Base-by-base conservation (phyloP, 2,113 vertebrate species). In the Syngnathus typhle region DNA sequence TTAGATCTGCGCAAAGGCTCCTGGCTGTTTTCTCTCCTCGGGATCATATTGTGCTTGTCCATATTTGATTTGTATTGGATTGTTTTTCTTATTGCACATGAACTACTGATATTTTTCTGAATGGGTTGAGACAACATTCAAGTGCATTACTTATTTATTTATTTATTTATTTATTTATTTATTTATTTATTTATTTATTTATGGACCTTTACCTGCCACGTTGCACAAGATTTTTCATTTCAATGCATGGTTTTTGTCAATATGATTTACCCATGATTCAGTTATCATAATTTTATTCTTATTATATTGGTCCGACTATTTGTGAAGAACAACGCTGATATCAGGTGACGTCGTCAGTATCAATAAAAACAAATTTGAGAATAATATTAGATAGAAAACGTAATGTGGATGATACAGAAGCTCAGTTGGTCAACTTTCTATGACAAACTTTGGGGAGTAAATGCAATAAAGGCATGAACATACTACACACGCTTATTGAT, bases 1-100 rank as follows among this genome's bases (percentile, higher is more conserved):
- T 73, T 11, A 65, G 43, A 74, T 68, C 44, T 41, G 39, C 58
- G 64, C 74, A 72, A 43, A 60, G 56, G 41, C 67, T 51, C 37
- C 6, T 6, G 55, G 61, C 43, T 58, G 46, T 39, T 64, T 74
- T 54, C 12, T 64, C 59, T 41, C 52, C 51, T 70, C 66, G 68
- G 76, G 58, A 60, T 70, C 37, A 64, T 69, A 38, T 60, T 46
- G 37, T 60, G 16, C 16, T 18, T 52, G 51, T 16, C 15, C 13
- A 23, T 9, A 21, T 43, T 43, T 43, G 6, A 41, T 41, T 41
- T 11, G 41, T 9, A 21, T 9, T 21, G 4, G 21, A 23, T 54
- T 54, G 23, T 54, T 54, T 54, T 3, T 1, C 2, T 21, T 8
- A 54, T 23, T 54, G 1, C 8, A 21, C n/a, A 54, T 21, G 51